Evolutionary conservation across 2,888 invertebrate genomes (phyloP).

Genomic region (Caenorhabditis angaria): DNA sequence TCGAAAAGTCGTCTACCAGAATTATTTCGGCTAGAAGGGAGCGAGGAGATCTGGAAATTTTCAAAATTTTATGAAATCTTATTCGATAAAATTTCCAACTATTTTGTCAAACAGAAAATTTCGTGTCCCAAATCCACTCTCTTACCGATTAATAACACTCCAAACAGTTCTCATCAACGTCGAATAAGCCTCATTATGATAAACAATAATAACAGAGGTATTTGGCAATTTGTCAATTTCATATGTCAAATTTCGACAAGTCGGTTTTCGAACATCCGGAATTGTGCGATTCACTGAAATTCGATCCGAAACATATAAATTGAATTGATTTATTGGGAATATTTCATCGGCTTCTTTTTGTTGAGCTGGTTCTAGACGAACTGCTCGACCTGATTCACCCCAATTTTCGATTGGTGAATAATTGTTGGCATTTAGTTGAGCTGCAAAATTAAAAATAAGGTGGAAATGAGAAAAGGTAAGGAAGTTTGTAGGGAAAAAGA

Average conservation of each 20-base stretch:
- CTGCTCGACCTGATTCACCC: slow-evolving; percentile 92
- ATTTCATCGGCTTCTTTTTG: slow-evolving; percentile 89
- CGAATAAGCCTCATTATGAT: slow-evolving; percentile 99
- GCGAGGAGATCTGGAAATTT: slow-evolving; percentile 29
- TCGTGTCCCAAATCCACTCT: background rate
- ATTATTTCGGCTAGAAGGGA: slow-evolving; percentile 86
- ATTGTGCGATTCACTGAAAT: slow-evolving; percentile 68
- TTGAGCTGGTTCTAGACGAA: slow-evolving; percentile 86
- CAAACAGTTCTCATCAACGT: slow-evolving; percentile 93
- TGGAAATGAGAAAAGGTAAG: no score
- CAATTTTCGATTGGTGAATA: slow-evolving; percentile 73
- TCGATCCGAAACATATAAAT: slow-evolving; percentile 94
- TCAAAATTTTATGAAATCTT: no score
- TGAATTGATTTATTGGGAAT: slow-evolving; percentile 96
- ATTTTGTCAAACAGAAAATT: no score
- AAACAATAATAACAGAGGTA: slow-evolving; percentile 92
- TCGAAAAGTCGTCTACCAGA: slow-evolving; percentile 96
- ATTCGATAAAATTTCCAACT: no score
- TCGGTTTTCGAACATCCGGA: slow-evolving; percentile 78
- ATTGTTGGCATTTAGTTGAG: slow-evolving; percentile 70
- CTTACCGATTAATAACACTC: slow-evolving; percentile 87
- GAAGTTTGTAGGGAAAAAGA: no score
- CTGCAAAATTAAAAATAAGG: slow-evolving; percentile 57
- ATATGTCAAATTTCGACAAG: slow-evolving; percentile 76
- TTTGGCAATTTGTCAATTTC: slow-evolving; percentile 78